Conservation (phyloP, 1,140 invertebrate genomes). For the Muscidifurax raptorellus region DNA sequence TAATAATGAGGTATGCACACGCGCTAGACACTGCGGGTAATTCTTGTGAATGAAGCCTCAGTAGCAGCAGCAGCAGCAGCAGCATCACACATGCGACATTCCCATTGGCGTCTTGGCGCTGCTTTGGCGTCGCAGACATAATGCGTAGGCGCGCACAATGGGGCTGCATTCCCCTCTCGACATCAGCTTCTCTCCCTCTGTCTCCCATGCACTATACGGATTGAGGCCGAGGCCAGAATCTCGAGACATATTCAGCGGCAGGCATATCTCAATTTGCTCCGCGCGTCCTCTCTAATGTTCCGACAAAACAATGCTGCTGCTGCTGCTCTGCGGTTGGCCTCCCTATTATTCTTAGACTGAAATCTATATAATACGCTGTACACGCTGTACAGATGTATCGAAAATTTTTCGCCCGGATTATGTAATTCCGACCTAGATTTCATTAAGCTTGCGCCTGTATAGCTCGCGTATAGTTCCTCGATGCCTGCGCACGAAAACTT, state of each 20-base stretch:
- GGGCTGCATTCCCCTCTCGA: not conserved
- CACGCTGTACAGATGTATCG: too few relatives aligned
- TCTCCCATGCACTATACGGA: not conserved
- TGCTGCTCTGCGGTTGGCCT: too few relatives aligned
- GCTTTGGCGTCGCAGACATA: not conserved
- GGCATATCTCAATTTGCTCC: slow-evolving; percentile 61
- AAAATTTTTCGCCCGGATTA: too few relatives aligned
- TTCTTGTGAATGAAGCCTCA: slow-evolving; percentile 48
- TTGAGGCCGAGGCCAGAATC: slow-evolving; percentile 30
- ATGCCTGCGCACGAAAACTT: not conserved
- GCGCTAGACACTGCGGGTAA: slow-evolving; percentile 33
- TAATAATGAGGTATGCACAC: slow-evolving; percentile 53
- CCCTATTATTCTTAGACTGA: not conserved
- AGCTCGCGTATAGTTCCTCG: too few relatives aligned
- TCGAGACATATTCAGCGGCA: slow-evolving; percentile 41
- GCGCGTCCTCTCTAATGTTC: slow-evolving; percentile 47
- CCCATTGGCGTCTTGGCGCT: not conserved
- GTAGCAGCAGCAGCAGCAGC: slow-evolving; percentile 1
- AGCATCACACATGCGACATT: not conserved
- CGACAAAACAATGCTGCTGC: slow-evolving; percentile 57
- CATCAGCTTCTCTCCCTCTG: not conserved
- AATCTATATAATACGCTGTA: too few relatives aligned
- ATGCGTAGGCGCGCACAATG: slow-evolving; percentile 27
- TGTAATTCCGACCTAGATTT: too few relatives aligned
- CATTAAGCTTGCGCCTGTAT: not conserved